phyloP scores from a whole-genome alignment of 2,113 vertebrate genomes.

The Psammodynastes pulverulentus region DNA sequence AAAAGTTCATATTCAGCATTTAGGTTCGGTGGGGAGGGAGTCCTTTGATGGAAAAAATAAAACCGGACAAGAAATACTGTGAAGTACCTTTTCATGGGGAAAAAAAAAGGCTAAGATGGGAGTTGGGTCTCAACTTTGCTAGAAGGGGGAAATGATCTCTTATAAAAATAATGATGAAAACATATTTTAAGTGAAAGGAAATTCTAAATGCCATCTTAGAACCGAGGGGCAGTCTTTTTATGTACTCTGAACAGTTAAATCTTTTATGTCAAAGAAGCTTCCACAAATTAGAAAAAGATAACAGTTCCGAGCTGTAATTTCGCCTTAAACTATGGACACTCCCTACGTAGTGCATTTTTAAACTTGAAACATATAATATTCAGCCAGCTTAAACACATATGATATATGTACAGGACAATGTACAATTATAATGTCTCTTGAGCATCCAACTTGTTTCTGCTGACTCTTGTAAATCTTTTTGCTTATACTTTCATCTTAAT shows the following conservation, averaged over 20 bases:
- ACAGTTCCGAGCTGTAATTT: constrained; percentile 98
- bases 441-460: constrained; percentile 87
- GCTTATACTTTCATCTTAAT: constrained; percentile 89
- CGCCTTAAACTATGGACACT: constrained; percentile 99
- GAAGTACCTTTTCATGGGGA: constrained; percentile 71
- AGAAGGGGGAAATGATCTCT: constrained; percentile 66
- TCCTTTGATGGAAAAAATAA: constrained; percentile 65
- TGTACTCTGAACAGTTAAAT: constrained; percentile 69
- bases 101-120: constrained; percentile 65
- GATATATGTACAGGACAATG: constrained; percentile 92
- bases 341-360: constrained; percentile 93
- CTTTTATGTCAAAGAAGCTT: constrained; percentile 79
- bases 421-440: constrained; percentile 88
- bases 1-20: constrained; percentile 71
- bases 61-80: constrained; percentile 78
- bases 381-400: constrained; percentile 91
- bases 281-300: constrained; percentile 78
- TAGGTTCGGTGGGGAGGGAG: constrained; percentile 70
- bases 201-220: constrained; percentile 58
- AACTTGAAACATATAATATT: constrained; percentile 92
- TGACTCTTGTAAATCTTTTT: constrained; percentile 89
- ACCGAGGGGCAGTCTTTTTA: constrained; percentile 65
- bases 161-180: constrained; percentile 49
- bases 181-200: constrained; percentile 75
- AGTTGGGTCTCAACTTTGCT: constrained; percentile 67